Base-by-base conservation (phyloP, 2,113 vertebrate genomes). In the Scolopax mira region DNA sequence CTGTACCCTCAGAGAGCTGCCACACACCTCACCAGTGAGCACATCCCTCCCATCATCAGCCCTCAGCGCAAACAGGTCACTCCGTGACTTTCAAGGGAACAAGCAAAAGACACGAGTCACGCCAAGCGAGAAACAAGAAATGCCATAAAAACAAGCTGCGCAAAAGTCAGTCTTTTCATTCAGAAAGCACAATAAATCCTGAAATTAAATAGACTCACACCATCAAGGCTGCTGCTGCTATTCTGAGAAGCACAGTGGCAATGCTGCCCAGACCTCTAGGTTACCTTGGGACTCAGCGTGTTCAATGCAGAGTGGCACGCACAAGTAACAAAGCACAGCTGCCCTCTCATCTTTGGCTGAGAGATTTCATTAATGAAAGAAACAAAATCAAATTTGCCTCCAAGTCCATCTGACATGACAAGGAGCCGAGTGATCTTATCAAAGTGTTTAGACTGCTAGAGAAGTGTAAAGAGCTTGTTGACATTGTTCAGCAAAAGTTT, bases 11-110 rank as follows among this genome's bases (percentile, higher is more conserved):
- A 31, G 44, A 54, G 8, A 58, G 49, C 52, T 74, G 82, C 61
- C 64, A 82, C 5, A 8, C 7, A 11, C 23, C 44, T 41, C 44
- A 1, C 10, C 7, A 13, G 31, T 8, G 52, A 81, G 85, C 37
- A 60, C 8, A 55, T 57, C 25, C 46, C 48, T 85, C 39, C 54
- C 10, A 1, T 11, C 21, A 1, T 0, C 1, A 86, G 0, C 28
- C 39, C 73, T 41, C 61, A 21, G 27, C 42, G 84, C 78, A 41
- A 75, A 54, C n/a, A 62, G n/a, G 74, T 75, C 21, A 2, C 72
- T 58, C 58, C 62, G 77, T 39, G 51, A 27, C 83, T 83, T 24
- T 21, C 44, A 57, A 55, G 58, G 52, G 54, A 62, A 10, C 48
- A 67, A 41, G 80, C 1, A 55, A 73, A 65, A 3, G 13, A 31